A percentile compares a stretch with the other conserved stretches of the same genome.
These are phyloP conservation scores for Rhinogobio ventralis DNA, from an alignment of 2,797 vertebrate species.

Conservation along the genomic window DNA sequence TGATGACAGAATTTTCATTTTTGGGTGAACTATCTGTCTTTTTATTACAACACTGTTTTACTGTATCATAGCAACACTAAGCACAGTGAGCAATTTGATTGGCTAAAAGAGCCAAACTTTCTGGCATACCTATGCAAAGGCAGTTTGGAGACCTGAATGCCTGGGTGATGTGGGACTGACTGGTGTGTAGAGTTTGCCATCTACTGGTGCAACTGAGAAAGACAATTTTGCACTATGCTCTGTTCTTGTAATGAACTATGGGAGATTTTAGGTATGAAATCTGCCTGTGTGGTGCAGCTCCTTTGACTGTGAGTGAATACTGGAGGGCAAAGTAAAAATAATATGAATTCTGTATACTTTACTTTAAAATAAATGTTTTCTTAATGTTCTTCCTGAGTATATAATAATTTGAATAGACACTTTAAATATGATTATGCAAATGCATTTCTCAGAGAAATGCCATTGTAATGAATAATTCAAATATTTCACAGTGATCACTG, in stretches of 20 bases:
- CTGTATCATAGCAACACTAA: neutral
- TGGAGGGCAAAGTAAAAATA: neutral
- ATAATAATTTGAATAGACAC: neutral
- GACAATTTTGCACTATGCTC: neutral
- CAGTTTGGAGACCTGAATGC: neutral
- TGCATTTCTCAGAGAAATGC: neutral
- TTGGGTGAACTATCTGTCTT: neutral
- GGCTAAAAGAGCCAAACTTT: neutral
- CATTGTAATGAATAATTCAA: neutral
- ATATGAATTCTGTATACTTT: neutral
- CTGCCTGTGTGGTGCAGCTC: neutral
- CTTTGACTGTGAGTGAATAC: neutral
- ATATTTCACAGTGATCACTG: neutral
- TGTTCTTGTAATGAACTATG: neutral
- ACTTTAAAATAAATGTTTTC: neutral
- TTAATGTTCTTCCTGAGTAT: neutral
- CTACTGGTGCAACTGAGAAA: constrained; percentile 17
- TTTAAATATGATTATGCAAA: neutral
- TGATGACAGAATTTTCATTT: neutral
- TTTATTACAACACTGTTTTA: neutral
- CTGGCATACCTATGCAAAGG: neutral
- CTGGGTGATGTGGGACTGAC: too few species aligned
- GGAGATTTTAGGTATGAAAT: neutral
- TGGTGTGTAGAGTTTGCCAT: neutral
- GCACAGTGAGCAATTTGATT: neutral